phyloP scores from a whole-genome alignment of 2,888 invertebrate species.

The Lasioglossum oenotherae region DNA sequence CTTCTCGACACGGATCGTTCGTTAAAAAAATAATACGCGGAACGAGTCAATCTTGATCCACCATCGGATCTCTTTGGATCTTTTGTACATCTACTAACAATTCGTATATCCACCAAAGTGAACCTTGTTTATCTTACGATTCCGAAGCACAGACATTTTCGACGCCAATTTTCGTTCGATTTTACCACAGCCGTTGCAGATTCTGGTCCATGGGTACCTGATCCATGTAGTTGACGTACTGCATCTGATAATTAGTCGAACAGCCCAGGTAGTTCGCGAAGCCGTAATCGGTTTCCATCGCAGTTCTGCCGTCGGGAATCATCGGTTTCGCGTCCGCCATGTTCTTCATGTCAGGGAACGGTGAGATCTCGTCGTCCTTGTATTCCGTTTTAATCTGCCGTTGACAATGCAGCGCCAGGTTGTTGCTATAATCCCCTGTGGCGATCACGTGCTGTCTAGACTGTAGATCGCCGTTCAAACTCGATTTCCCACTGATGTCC shows the following conservation, averaged over 20 bases:
- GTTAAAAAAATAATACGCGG: background rate
- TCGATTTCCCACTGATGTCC: slow-evolving; percentile 67
- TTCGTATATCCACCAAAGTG: background rate
- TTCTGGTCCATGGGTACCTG: slow-evolving; percentile 79
- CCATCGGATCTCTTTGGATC: background rate
- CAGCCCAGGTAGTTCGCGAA: slow-evolving; percentile 76
- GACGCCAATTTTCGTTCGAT: background rate
- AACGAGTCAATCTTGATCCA: background rate
- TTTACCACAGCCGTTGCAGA: slow-evolving; percentile 80
- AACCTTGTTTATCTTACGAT: background rate
- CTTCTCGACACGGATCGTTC: background rate
- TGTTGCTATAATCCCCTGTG: slow-evolving; percentile 72
- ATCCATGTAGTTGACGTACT: slow-evolving; percentile 81
- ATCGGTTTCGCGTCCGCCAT: slow-evolving; percentile 62
- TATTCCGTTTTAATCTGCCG: slow-evolving; percentile 76
- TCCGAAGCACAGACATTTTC: background rate
- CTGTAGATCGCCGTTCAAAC: slow-evolving; percentile 68
- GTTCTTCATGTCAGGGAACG: slow-evolving; percentile 71
- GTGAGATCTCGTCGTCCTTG: slow-evolving; percentile 68
- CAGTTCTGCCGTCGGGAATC: slow-evolving; percentile 71
- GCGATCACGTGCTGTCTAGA: slow-evolving; percentile 61
- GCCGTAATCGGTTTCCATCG: slow-evolving; percentile 76
- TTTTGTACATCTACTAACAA: background rate
- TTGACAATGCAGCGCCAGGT: slow-evolving; percentile 67
- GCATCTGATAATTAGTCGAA: slow-evolving; percentile 79